phyloP scores from a whole-genome alignment of 2,888 invertebrate species.

The Lepeophtheirus nordmannii region DNA sequence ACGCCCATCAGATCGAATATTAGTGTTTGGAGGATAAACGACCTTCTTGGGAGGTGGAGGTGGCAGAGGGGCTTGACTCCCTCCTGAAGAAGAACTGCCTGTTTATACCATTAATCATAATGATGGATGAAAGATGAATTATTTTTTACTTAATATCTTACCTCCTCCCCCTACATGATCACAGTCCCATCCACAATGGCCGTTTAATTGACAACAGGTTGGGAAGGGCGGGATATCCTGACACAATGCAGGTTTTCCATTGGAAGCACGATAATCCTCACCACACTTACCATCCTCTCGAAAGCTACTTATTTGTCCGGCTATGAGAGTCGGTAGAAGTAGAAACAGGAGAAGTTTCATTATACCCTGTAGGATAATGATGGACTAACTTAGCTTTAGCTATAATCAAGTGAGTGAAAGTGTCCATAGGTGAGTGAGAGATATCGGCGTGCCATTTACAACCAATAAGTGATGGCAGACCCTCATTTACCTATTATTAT shows the following conservation, averaged over 20 bases:
- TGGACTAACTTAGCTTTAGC: too few species aligned
- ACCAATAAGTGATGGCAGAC: too few species aligned
- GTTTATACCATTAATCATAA: not conserved
- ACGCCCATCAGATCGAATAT: constrained; percentile 6
- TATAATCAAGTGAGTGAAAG: too few species aligned
- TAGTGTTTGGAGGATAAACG: not conserved
- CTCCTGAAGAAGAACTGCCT: not conserved
- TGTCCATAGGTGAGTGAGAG: too few species aligned
- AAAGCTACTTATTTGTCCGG: not conserved
- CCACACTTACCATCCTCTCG: constrained; percentile 19
- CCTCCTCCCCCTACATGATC: constrained; percentile 12
- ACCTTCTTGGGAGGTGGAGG: not conserved
- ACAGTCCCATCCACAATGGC: constrained; percentile 24
- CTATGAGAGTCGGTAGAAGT: not conserved
- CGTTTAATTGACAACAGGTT: constrained; percentile 23
- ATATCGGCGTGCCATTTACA: too few species aligned
- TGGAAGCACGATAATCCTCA: constrained; percentile 7
- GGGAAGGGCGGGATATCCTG: constrained; percentile 23
- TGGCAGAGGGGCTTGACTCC: not conserved
- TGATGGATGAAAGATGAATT: not conserved
- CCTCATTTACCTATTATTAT: too few species aligned
- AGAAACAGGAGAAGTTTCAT: not conserved
- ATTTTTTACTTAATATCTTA: not conserved
- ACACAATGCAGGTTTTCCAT: constrained; percentile 22
- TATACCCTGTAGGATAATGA: too few species aligned